A percentile compares a stretch with the other conserved stretches of the same genome.
Conservation (phyloP, 2,888 invertebrate species). For the Meliscaeva auricollis region DNA sequence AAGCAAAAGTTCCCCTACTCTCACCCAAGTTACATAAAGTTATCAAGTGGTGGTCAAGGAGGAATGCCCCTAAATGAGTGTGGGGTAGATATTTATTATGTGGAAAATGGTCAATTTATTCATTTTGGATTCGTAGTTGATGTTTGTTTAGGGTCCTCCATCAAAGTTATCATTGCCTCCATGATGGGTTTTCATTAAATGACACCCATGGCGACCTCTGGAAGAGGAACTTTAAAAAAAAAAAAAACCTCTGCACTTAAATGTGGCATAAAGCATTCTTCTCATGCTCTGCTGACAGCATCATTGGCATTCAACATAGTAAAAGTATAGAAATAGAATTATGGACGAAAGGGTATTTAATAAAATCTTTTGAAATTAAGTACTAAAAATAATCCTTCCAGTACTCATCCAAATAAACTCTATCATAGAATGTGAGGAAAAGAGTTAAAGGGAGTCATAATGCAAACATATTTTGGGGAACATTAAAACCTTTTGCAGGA, state of each 20-base stretch:
- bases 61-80: slow-evolving; percentile 6
- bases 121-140: slow-evolving; percentile 30
- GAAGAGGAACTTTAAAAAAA: slow-evolving; percentile 21
- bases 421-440: neutral
- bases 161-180: slow-evolving; percentile 60
- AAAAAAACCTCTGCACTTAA: too few relatives aligned
- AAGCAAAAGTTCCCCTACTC: slow-evolving; percentile 10
- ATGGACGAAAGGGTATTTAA: slow-evolving; percentile 6
- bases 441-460: neutral
- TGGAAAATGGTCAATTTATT: slow-evolving; percentile 60
- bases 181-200: slow-evolving; percentile 44
- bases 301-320: slow-evolving; percentile 58
- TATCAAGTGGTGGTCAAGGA: slow-evolving; percentile 27
- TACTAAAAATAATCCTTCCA: slow-evolving; percentile 53
- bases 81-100: neutral
- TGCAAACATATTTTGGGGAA: slow-evolving; percentile 20
- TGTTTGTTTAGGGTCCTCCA: slow-evolving; percentile 56
- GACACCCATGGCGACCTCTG: slow-evolving; percentile 16
- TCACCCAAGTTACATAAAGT: neutral
- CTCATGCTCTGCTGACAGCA: slow-evolving; percentile 58
- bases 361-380: slow-evolving; percentile 63
- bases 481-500: too few relatives aligned
- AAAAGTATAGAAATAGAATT: neutral
- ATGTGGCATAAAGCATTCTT: slow-evolving; percentile 56
- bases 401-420: neutral